phyloP scores from a whole-genome alignment of 2,113 vertebrate genomes.

The Urocynchramus pylzowi region DNA sequence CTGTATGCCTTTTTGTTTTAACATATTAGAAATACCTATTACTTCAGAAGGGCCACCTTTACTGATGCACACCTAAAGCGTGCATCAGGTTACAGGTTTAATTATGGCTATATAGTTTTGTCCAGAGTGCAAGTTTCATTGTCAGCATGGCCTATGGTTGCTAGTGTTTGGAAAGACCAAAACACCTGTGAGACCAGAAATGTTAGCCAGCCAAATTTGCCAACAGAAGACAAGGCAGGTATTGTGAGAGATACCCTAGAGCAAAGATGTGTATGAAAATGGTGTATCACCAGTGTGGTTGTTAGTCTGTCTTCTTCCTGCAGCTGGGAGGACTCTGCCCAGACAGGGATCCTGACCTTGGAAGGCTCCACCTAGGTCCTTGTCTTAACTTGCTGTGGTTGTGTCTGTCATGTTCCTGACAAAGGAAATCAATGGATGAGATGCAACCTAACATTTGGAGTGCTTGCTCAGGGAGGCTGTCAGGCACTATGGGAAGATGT shows the following conservation, averaged over 20 bases:
- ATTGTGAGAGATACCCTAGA: constrained; percentile 28
- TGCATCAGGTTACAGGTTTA: neutral
- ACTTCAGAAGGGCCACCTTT: neutral
- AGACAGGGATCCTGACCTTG: constrained; percentile 32
- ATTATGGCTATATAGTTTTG: neutral
- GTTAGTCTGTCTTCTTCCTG: constrained; percentile 38
- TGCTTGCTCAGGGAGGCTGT: neutral
- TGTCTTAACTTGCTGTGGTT: constrained; percentile 30
- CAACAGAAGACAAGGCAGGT: constrained; percentile 3
- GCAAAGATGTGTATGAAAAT: neutral
- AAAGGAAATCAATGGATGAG: neutral
- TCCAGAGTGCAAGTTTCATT: neutral
- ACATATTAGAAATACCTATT: neutral
- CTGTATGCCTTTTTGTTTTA: neutral
- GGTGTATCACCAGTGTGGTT: neutral
- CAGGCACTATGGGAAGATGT: neutral
- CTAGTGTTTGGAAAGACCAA: neutral
- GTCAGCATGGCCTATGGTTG: neutral
- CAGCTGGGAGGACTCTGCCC: constrained; percentile 40
- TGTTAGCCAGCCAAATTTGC: neutral
- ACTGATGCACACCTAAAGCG: neutral
- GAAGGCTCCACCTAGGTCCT: neutral
- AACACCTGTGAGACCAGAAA: constrained; percentile 18
- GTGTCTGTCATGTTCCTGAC: neutral
- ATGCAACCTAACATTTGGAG: neutral